Conservation (phyloP, 2,888 invertebrate species). For the Dicranocentrus wangi region DNA sequence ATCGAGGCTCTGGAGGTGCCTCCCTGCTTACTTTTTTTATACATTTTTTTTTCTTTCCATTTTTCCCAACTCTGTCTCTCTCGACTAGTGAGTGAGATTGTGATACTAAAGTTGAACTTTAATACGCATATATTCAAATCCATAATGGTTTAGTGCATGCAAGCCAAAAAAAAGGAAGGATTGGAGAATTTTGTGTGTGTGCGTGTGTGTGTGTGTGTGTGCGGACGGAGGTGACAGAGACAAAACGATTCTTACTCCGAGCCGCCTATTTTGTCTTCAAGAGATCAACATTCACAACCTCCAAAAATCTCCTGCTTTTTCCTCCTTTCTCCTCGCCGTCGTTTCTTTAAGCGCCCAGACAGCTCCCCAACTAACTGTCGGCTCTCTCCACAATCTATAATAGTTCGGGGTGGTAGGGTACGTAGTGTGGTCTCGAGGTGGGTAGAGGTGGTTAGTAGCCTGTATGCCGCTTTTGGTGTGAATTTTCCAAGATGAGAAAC, state of each 20-base stretch:
- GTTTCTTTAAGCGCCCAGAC: slow-evolving; percentile 40
- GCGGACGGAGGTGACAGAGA: slow-evolving; percentile 67
- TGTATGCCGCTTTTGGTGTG: slow-evolving; percentile 25
- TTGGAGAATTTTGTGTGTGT: no score
- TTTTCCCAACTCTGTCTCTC: background rate
- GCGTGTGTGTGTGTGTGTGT: no score
- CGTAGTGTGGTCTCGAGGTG: background rate
- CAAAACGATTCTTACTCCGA: slow-evolving; percentile 70
- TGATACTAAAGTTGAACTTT: slow-evolving; percentile 53
- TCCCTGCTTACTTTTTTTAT: slow-evolving; percentile 6
- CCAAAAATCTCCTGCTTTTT: slow-evolving; percentile 46
- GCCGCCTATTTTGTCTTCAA: slow-evolving; percentile 63
- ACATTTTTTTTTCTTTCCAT: slow-evolving; percentile 2
- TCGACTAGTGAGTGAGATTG: slow-evolving; percentile 44
- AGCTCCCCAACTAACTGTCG: slow-evolving; percentile 41
- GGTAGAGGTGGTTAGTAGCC: background rate
- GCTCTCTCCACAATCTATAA: slow-evolving; percentile 10
- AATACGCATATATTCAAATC: slow-evolving; percentile 59
- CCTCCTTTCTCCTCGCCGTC: slow-evolving; percentile 10
- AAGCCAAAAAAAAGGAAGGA: slow-evolving; percentile 41
- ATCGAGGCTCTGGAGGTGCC: no score
- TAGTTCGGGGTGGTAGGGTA: background rate
- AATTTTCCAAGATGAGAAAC: background rate
- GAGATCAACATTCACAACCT: slow-evolving; percentile 62
- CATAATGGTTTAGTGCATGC: slow-evolving; percentile 28